Conservation (phyloP, 2,113 vertebrate genomes). For the Paracyprichromis sp. region DNA sequence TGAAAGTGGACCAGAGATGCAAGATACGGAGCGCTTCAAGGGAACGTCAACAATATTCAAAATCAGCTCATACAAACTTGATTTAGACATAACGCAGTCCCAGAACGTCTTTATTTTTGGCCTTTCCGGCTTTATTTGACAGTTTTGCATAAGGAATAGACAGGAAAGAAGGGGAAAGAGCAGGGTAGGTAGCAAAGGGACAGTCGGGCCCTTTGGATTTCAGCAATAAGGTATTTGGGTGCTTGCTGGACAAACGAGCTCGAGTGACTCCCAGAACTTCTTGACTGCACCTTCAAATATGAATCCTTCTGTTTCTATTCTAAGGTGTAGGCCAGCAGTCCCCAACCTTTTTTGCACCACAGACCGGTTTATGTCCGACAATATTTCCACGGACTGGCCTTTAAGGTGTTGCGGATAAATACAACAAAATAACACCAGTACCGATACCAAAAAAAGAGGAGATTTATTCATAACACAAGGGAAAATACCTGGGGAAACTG, state of each 20-base stretch:
- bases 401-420: neutral
- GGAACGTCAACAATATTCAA: neutral
- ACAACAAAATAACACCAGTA: neutral
- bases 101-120: neutral
- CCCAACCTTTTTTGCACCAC: neutral
- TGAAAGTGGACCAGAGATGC: neutral
- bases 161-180: neutral
- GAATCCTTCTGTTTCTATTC: neutral
- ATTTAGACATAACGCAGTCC: neutral
- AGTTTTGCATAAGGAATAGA: neutral
- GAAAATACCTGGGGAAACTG: neutral
- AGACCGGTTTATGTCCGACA: neutral
- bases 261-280: neutral
- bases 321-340: neutral
- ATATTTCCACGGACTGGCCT: rapidly evolving
- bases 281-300: neutral
- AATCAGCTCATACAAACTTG: neutral
- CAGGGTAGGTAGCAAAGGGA: neutral
- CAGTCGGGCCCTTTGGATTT: rapidly evolving
- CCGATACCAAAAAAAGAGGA: neutral
- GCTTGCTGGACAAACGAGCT: neutral
- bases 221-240: neutral
- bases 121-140: neutral
- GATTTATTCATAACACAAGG: neutral
- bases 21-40: rapidly evolving